Conservation (phyloP, 1,140 invertebrate genomes). For the Achroia grisella region DNA sequence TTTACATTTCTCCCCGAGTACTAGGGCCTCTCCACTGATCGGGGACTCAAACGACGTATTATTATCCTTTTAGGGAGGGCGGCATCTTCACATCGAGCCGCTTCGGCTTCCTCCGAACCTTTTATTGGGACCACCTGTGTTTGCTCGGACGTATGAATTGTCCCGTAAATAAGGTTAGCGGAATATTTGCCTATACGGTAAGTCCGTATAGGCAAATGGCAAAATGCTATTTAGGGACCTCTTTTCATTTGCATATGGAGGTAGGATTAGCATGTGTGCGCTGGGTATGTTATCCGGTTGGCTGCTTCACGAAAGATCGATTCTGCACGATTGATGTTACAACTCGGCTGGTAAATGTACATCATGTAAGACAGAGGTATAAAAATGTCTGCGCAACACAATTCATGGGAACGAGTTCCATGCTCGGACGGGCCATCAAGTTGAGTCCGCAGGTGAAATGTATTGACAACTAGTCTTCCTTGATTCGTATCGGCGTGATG, state of each 20-base stretch:
- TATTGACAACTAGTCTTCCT: conserved; percentile 72
- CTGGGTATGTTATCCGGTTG: too few relatives aligned
- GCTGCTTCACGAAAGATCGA: neutral
- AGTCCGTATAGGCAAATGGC: too few relatives aligned
- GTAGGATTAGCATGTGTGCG: conserved; percentile 38
- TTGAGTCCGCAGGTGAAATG: conserved; percentile 57
- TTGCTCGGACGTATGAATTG: conserved; percentile 69
- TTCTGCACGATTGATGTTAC: conserved; percentile 7
- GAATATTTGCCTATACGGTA: conserved; percentile 45
- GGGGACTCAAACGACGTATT: conserved; percentile 65
- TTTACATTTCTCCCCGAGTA: conserved; percentile 65
- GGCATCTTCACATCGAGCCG: conserved; percentile 55
- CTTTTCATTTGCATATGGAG: conserved; percentile 49
- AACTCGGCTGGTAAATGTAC: neutral
- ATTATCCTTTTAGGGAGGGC: conserved; percentile 71
- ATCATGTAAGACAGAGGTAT: conserved; percentile 41
- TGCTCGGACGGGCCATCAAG: conserved; percentile 48
- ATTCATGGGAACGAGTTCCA: conserved; percentile 63
- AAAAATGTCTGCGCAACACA: conserved; percentile 62
- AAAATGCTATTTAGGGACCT: conserved; percentile 53
- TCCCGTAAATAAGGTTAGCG: conserved; percentile 69
- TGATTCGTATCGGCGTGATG: conserved; percentile 69
- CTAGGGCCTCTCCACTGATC: conserved; percentile 40
- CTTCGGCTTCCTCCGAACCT: conserved; percentile 50
- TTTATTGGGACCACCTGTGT: conserved; percentile 70